Base-by-base conservation (phyloP, 2,113 vertebrate genomes). In the Lophius piscatorius region DNA sequence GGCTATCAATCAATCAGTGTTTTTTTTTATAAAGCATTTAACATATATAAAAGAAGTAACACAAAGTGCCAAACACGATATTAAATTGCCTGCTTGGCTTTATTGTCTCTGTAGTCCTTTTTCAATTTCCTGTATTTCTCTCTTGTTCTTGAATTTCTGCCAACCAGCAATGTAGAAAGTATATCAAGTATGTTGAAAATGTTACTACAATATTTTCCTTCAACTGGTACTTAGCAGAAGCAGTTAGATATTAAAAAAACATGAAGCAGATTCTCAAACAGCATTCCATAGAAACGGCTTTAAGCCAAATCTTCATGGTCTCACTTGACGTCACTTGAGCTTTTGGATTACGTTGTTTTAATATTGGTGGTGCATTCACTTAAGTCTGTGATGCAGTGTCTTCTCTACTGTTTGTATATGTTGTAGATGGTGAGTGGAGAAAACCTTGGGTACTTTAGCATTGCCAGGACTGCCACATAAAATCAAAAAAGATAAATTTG, bases 221-320 rank as follows among this genome's bases (percentile, higher is more conserved):
- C 45, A 74, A 57, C 62, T n/a, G 10, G 35, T 12, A 64, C 67
- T 50, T 47, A 60, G 22, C 54, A 41, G 22, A 50, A 49, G 3
- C 34, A 4, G 8, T 28, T 12, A 41, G 50, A 22, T 47, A 46
- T 51, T n/a, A 12, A 42, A 31, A 38, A 11, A 21, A 11, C 5
- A 20, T 9, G 9, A 46, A 48, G 13, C 12, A 1, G 8, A 20
- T 16, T 18, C 23, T 33, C 20, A 28, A 41, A 10, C 9, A 1
- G n/a, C 51, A 44, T 57, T 56, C 22, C 31, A 50, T n/a, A 52
- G 54, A 57, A 42, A 14, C 28, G 10, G 26, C 31, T 39, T 33
- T 13, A 45, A 31, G 51, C 29, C 36, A 24, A n/a, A n/a, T n/a
- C n/a, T n/a, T 13, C 18, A 8, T 5, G 9, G 12, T 31, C 31